Evolutionary conservation across 2,888 invertebrate genomes (phyloP).

Genomic region (Ormyrus thymus): DNA sequence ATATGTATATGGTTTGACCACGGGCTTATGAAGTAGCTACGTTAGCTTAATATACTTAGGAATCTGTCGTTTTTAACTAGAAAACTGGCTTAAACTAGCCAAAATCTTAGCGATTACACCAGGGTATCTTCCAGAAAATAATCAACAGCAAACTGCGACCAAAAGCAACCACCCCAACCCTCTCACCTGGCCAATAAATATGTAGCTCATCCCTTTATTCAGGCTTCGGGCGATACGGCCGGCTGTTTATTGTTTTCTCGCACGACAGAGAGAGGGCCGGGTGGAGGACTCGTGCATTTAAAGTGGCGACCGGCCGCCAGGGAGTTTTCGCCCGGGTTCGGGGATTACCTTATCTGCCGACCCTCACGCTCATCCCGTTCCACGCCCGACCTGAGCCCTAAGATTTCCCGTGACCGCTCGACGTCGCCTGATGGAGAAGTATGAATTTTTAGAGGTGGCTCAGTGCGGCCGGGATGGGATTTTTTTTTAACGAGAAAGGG

Average conservation of each 20-base stretch:
- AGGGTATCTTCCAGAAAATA: too few species aligned
- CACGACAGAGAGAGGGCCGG: background rate
- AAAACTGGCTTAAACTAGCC: too few species aligned
- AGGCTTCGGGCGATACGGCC: conserved; percentile 31
- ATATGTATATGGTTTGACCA: too few species aligned
- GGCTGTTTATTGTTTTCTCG: conserved; percentile 56
- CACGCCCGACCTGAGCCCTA: background rate
- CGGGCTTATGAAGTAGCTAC: too few species aligned
- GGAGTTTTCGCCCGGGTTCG: conserved; percentile 59
- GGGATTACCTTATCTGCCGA: conserved; percentile 74
- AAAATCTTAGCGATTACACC: too few species aligned
- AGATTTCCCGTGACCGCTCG: conserved; percentile 16
- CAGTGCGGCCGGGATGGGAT: background rate
- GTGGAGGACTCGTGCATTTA: background rate
- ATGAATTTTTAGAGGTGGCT: conserved; percentile 37
- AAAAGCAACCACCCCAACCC: background rate
- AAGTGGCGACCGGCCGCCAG: conserved; percentile 22
- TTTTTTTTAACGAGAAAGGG: conserved; percentile 23
- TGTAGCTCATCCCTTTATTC: conserved; percentile 48
- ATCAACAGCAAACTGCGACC: too few species aligned
- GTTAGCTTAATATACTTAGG: too few species aligned
- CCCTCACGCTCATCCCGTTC: conserved; percentile 62
- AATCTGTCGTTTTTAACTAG: too few species aligned
- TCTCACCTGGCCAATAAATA: conserved; percentile 50
- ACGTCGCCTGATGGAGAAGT: background rate